Evolutionary conservation across 2,113 vertebrate genomes (phyloP).

Genomic region (Ceyx margarethae): DNA sequence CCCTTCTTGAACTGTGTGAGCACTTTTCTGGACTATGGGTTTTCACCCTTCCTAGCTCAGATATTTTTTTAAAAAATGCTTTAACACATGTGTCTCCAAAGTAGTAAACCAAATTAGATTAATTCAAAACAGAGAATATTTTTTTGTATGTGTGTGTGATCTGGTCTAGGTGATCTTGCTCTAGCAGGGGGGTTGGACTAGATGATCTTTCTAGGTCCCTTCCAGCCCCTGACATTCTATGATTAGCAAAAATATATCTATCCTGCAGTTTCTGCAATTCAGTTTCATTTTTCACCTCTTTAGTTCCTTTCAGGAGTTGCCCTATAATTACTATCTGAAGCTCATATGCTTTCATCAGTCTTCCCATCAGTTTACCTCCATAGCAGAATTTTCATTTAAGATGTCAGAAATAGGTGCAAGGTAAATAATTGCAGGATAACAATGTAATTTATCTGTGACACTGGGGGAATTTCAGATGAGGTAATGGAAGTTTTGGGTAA

Average conservation of each 20-base stretch:
- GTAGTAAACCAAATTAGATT: background rate
- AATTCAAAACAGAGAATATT: background rate
- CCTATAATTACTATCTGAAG: background rate
- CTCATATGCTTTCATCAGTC: background rate
- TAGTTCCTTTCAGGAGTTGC: background rate
- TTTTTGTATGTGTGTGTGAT: background rate
- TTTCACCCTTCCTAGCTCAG: background rate
- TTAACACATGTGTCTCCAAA: background rate
- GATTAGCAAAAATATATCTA: background rate
- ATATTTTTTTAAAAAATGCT: background rate
- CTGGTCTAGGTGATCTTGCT: too few species aligned
- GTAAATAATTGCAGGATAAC: background rate
- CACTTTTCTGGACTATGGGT: background rate
- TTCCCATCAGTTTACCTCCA: background rate
- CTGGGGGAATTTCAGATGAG: background rate
- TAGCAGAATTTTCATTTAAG: conserved; percentile 24
- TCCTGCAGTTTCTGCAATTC: background rate
- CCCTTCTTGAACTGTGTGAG: background rate
- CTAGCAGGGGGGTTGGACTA: too few species aligned
- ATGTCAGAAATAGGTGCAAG: background rate
- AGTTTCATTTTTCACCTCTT: background rate
- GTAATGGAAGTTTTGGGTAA: background rate
- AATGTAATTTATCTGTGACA: background rate
- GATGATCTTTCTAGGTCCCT: too few species aligned
- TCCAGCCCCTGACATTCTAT: too few species aligned